Evolutionary conservation across 2,797 vertebrate genomes (phyloP), one percentile per base, ranked within the genome.

Genomic region (Oreochromis mossambicus): DNA sequence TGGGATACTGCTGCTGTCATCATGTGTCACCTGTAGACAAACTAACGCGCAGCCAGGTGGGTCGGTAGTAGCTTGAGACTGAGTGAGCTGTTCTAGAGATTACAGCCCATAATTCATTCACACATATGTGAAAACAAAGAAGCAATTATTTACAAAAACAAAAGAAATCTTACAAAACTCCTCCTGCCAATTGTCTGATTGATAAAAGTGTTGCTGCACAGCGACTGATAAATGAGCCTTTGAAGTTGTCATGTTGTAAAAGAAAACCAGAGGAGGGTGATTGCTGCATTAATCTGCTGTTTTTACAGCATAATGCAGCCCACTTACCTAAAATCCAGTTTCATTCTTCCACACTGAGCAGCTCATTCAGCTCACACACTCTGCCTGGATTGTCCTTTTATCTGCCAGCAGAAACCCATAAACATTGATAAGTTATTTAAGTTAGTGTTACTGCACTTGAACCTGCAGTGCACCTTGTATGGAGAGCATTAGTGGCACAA

Each of bases 1-100:
- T n/a, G 3, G 1, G 58, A 58, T 34, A 10, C 29, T 54, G 24
- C 79, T 50, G 61, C 58, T 82, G 29, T 75, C 36, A 17, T n/a
- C 6, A 70, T 5, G 10, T 41, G 38, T 77, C 73, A 46, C 29
- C 63, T 66, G 15, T 77, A 70, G 29, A 79, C 4, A 1, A 34
- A 83, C 54, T 87, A 83, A 85, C 41, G 1, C 6, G 3, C 61
- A 26, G n/a, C 8, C 43, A n/a, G 26, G 68, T 14, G 41, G 9
- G 13, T 29, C 11, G 7, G 26, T 85, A 6, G 36, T 15, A 41
- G 82, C 55, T 38, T 0, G 29, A 14, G 3, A 15, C 24, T 52
- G 83, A 88, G 52, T 88, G 83, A 85, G 78, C 3, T 86, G 78
- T 73, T 91, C 83, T 29, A 83, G 3, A 4, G 26, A n/a, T 75